Evolutionary conservation across 2,888 invertebrate genomes (phyloP).

Genomic region (Ryuthela nishihirai): DNA sequence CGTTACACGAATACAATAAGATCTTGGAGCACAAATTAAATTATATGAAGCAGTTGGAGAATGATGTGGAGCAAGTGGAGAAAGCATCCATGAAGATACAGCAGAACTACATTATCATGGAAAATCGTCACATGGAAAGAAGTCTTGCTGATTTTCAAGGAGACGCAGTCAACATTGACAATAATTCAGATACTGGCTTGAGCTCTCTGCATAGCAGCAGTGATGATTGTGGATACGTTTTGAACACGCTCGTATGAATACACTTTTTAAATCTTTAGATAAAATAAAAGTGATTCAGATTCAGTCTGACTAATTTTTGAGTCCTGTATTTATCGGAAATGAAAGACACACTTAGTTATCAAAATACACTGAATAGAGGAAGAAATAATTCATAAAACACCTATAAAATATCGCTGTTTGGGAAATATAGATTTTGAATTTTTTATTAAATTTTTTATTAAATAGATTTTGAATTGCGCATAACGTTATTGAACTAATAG

Average conservation of each 20-base stretch:
- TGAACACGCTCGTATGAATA: constrained; percentile 51
- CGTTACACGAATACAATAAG: constrained; percentile 45
- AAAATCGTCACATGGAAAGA: neutral
- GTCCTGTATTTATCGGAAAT: too few species aligned
- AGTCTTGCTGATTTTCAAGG: neutral
- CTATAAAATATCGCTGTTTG: too few species aligned
- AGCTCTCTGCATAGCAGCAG: constrained; percentile 54
- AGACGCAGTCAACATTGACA: constrained; percentile 50
- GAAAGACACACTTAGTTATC: too few species aligned
- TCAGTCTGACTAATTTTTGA: too few species aligned
- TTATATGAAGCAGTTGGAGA: constrained; percentile 43
- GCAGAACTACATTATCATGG: constrained; percentile 1
- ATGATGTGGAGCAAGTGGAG: constrained; percentile 46
- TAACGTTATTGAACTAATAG: too few species aligned
- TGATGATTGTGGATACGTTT: constrained; percentile 49
- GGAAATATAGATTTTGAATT: too few species aligned
- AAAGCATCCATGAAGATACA: constrained; percentile 33
- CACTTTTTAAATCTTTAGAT: too few species aligned
- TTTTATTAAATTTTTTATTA: too few species aligned
- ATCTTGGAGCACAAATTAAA: constrained; percentile 44
- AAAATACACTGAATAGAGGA: too few species aligned
- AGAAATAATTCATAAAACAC: too few species aligned
- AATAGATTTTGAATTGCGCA: too few species aligned
- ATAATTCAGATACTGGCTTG: constrained; percentile 55
- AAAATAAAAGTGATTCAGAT: too few species aligned